phyloP scores from a whole-genome alignment of 1,140 invertebrate genomes.

The Trigoniulus corallinus region DNA sequence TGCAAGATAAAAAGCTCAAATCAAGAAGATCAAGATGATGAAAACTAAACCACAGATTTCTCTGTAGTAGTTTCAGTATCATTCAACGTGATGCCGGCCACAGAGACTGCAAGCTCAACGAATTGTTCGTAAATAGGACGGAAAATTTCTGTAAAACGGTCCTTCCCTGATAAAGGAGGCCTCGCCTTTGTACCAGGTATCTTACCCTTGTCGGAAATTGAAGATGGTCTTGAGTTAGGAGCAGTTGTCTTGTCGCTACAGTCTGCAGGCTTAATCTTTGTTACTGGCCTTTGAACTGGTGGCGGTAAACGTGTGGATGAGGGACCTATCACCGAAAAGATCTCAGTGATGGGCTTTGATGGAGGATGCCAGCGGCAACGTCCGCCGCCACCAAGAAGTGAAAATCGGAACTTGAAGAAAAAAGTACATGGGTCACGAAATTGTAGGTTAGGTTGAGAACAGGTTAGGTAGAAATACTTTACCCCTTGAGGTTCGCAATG shows the following conservation, averaged over 20 bases:
- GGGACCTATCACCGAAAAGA: too few species aligned
- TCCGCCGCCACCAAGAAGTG: neutral
- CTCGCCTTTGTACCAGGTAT: too few species aligned
- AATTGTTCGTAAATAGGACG: neutral
- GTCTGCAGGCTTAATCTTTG: neutral
- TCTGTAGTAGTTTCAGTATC: too few species aligned
- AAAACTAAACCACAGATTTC: too few species aligned
- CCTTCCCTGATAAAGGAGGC: neutral
- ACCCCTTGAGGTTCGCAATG: neutral
- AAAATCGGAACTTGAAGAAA: too few species aligned
- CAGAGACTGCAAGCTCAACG: neutral
- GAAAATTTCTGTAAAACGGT: neutral
- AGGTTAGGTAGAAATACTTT: too few species aligned
- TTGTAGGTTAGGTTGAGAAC: too few species aligned
- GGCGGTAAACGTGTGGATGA: neutral
- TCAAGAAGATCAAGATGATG: too few species aligned
- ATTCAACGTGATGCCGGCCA: neutral
- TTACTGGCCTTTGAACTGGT: neutral
- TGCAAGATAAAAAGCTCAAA: too few species aligned
- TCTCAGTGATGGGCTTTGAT: too few species aligned
- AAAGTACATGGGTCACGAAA: too few species aligned
- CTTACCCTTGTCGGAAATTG: too few species aligned
- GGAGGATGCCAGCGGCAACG: neutral
- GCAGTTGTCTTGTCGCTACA: neutral
- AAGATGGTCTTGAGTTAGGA: neutral